Evolutionary conservation across 2,113 vertebrate genomes (phyloP).

Genomic region (Upupa epops): DNA sequence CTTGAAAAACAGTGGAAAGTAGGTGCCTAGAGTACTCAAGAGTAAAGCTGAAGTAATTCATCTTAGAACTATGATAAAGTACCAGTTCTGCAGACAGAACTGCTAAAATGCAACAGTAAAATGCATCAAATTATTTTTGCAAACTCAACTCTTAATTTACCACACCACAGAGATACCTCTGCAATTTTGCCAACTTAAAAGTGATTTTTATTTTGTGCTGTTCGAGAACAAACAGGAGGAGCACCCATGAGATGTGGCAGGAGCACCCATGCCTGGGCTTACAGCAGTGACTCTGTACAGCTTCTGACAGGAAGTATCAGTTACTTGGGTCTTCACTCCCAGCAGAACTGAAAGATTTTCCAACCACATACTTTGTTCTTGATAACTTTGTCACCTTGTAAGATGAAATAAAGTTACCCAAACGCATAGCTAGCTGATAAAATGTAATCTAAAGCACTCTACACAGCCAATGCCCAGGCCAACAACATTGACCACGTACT

Average conservation of each 20-base stretch:
- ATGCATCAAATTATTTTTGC: neutral
- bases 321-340: neutral
- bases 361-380: neutral
- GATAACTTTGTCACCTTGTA: neutral
- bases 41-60: neutral
- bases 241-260: neutral
- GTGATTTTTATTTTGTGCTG: neutral
- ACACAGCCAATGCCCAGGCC: neutral
- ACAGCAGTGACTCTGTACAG: neutral
- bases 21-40: neutral
- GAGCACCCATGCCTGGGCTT: neutral
- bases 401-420: neutral
- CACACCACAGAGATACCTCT: neutral
- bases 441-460: neutral
- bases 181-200: neutral
- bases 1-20: neutral
- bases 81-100: neutral
- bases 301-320: fast-evolving
- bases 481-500: neutral
- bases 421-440: neutral
- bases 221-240: neutral
- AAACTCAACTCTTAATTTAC: neutral
- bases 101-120: neutral
- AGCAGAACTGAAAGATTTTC: neutral
- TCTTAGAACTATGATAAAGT: neutral